Evolutionary conservation across 2,113 vertebrate species (phyloP), one percentile per base, ranked within the genome.

Genomic region (Rhynchopsitta pachyrhyncha): DNA sequence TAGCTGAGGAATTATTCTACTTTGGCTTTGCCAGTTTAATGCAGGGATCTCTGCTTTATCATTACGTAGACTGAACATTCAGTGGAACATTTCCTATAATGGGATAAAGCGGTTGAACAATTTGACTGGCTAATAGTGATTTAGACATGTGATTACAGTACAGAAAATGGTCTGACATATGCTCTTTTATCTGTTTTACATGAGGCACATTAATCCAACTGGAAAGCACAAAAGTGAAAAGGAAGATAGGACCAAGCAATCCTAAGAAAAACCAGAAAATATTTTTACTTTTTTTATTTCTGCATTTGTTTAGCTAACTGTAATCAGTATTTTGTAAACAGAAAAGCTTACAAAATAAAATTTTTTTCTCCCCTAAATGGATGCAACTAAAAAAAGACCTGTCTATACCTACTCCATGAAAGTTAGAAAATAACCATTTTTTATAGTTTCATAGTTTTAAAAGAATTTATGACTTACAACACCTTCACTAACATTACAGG

Each of bases 101-200:
- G 93, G 94, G 93, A 96, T 95, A 93, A 94, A 92, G 93, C 44
- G 0, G 95, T 67, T 87, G 94, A 97, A 94, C 93, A 90, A 93
- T 97, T 93, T 96, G 92, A 97, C 83, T 96, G 96, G 95, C 94
- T 95, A 93, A 96, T 85, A 95, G 93, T 96, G 86, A 96, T 94
- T 95, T 93, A 96, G 79, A 96, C 85, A 87, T 95, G 93, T 95
- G 95, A 96, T 97, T 97, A 96, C 92, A 87, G 86, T 96, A 95
- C 86, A 95, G 92, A 97, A 94, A 96, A 93, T 92, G 95, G 84
- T 95, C 95, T 88, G 90, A 95, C 93, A 97, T 94, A 97, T 90
- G 92, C 89, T 94, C 94, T 96, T 94, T 96, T 96, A 96, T 95
- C 85, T 94, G 75, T 90, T 96, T 95, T 97, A 93, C 77, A 94